A percentile compares a stretch with the other conserved stretches of the same genome.
These are phyloP conservation scores for Grus americana DNA, from an alignment of 2,113 vertebrate species.

Conservation along the genomic window DNA sequence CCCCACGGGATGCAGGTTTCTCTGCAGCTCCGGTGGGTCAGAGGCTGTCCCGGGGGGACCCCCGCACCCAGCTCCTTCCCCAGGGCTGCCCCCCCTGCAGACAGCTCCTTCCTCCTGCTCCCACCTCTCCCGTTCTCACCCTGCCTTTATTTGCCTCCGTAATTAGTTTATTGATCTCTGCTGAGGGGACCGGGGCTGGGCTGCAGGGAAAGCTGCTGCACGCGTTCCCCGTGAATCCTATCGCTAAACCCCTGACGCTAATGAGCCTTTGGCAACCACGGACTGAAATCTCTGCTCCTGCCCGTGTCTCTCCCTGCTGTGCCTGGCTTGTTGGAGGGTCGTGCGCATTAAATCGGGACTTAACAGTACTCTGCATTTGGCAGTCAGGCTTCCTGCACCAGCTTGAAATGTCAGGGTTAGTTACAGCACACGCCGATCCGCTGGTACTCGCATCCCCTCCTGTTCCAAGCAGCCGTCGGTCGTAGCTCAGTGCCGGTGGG, in stretches of 20 bases:
- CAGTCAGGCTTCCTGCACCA: not conserved
- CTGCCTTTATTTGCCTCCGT: not conserved
- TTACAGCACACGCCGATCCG: not conserved
- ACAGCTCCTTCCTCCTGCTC: not conserved
- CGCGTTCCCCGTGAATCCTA: accelerated
- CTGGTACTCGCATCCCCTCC: not conserved
- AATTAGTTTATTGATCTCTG: not conserved
- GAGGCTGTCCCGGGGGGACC: not conserved
- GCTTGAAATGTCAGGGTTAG: not conserved
- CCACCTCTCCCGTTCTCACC: not conserved
- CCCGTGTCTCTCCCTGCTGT: not conserved
- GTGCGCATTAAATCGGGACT: accelerated
- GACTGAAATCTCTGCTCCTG: not conserved
- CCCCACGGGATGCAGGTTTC: accelerated
- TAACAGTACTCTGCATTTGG: not conserved
- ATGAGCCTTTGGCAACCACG: not conserved
- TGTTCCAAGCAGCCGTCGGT: not conserved
- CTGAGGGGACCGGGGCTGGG: not conserved
- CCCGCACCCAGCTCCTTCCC: not conserved
- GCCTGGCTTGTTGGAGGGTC: not conserved
- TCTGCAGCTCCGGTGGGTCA: accelerated
- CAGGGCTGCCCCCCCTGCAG: not conserved
- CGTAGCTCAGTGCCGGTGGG: accelerated
- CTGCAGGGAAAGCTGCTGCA: not conserved
- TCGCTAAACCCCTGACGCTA: not conserved